These are phyloP conservation scores for Heteromurus nitidus DNA, from an alignment of 2,888 invertebrate genomes.

Conservation along the genomic window DNA sequence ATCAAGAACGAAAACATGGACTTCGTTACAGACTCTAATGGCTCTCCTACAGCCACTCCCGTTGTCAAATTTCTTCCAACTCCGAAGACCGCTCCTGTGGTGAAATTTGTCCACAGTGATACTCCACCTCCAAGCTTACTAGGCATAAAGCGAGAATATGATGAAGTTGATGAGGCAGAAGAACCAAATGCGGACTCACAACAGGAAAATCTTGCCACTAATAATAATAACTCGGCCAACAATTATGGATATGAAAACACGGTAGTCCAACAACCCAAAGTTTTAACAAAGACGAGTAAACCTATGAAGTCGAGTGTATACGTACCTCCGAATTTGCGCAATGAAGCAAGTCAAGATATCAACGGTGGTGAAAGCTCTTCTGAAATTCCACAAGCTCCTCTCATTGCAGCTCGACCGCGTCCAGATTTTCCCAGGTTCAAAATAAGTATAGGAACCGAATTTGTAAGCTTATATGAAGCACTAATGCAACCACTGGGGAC, in stretches of 20 bases:
- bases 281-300: not conserved
- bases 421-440: not conserved
- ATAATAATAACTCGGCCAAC: not conserved
- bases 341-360: not conserved
- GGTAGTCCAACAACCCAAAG: not conserved
- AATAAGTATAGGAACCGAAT: too few relatives aligned
- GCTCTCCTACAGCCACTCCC: too few relatives aligned
- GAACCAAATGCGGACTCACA: not conserved
- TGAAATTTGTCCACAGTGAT: not conserved
- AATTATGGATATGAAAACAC: slow-evolving; percentile 33
- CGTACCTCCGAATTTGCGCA: slow-evolving; percentile 1
- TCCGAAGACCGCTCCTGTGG: not conserved
- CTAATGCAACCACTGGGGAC: too few relatives aligned
- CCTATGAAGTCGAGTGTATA: not conserved
- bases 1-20: too few relatives aligned
- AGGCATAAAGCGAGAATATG: not conserved
- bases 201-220: not conserved
- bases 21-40: too few relatives aligned
- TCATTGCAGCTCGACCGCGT: too few relatives aligned
- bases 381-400: too few relatives aligned
- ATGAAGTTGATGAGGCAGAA: slow-evolving; percentile 15
- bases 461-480: too few relatives aligned
- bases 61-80: too few relatives aligned
- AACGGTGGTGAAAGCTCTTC: not conserved
- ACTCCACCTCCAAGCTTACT: too few relatives aligned